phyloP scores from a whole-genome alignment of 2,797 vertebrate species.

The Tarsius wallacei region DNA sequence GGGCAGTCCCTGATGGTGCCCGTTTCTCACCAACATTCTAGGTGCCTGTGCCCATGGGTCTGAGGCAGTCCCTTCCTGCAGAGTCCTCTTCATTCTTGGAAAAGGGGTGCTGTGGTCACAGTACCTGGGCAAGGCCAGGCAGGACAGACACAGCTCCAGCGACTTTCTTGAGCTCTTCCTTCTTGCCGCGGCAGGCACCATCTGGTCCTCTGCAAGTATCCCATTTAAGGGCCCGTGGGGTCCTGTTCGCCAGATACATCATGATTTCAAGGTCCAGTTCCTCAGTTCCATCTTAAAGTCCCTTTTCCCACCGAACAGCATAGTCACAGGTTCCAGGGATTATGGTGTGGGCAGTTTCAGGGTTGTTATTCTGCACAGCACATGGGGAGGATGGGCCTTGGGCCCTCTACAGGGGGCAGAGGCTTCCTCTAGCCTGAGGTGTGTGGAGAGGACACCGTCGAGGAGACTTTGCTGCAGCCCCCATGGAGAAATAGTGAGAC shows the following conservation, averaged over 20 bases:
- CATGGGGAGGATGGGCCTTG: too few species aligned
- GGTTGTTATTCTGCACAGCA: not conserved
- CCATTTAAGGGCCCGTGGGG: not conserved
- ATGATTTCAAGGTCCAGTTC: too few species aligned
- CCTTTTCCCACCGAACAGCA: not conserved
- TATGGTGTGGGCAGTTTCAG: too few species aligned
- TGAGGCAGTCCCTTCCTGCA: not conserved
- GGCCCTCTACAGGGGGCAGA: not conserved
- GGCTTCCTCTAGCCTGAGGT: too few species aligned
- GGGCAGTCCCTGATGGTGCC: accelerated
- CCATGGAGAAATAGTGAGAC: not conserved
- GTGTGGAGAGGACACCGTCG: accelerated
- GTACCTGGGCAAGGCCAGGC: not conserved
- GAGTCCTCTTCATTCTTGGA: not conserved
- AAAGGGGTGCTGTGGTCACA: not conserved
- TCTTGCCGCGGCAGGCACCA: too few species aligned
- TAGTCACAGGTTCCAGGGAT: not conserved
- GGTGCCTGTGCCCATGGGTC: accelerated
- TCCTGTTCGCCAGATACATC: not conserved
- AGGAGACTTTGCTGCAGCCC: too few species aligned
- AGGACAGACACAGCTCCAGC: not conserved
- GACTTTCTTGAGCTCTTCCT: not conserved
- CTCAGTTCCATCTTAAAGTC: not conserved
- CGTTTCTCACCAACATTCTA: not conserved
- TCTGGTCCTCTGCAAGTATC: accelerated